phyloP scores from a whole-genome alignment of 2,113 vertebrate species.

The Pelusios castaneus region DNA sequence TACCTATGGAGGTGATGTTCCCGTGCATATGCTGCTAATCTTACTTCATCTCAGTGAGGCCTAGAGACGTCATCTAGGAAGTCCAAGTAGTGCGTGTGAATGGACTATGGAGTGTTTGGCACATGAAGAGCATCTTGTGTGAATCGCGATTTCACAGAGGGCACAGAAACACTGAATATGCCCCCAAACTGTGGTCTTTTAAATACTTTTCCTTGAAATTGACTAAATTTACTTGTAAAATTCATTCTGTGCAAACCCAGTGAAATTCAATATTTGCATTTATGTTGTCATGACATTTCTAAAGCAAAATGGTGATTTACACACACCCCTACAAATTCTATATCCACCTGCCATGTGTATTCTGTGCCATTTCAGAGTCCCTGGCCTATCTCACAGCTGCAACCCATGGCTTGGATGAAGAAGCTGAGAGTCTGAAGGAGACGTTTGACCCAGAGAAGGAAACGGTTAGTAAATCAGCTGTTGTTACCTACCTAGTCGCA shows the following conservation, averaged over 20 bases:
- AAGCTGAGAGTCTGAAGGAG: conserved; percentile 92
- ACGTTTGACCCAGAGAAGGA: conserved; percentile 96
- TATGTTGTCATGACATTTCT: not conserved
- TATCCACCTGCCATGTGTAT: not conserved
- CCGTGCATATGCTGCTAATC: fast-evolving
- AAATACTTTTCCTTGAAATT: not conserved
- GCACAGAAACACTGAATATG: not conserved
- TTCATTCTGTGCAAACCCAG: not conserved
- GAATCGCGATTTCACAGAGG: not conserved
- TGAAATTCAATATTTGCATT: not conserved
- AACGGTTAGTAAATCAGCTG: conserved; percentile 78
- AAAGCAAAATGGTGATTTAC: not conserved
- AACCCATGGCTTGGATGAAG: conserved; percentile 95
- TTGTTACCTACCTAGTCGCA: fast-evolving
- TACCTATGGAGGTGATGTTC: not conserved
- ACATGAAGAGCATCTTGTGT: not conserved
- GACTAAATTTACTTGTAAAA: not conserved
- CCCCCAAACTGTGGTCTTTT: not conserved
- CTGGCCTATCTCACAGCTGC: conserved; percentile 96
- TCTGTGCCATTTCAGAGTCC: conserved; percentile 81
- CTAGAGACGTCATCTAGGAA: fast-evolving
- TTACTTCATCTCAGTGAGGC: not conserved
- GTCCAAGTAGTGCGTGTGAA: not conserved
- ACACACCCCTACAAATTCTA: not conserved
- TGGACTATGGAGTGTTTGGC: not conserved